Evolutionary conservation across 2,797 vertebrate genomes (phyloP), one percentile per base, ranked within the genome.

Genomic region (Sitta carolinensis): DNA sequence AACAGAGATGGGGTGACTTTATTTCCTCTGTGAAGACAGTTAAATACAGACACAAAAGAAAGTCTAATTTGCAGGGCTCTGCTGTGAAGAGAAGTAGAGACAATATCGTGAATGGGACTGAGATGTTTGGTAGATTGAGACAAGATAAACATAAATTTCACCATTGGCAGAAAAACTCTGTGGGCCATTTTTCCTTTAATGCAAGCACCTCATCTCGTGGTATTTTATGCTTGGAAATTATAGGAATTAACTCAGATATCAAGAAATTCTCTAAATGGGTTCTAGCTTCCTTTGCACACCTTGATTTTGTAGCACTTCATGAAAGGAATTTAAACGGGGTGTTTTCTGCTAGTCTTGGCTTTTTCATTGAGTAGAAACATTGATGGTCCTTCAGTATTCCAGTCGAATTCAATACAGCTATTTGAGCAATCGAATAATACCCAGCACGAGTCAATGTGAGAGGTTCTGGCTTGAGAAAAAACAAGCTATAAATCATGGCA

Each of bases 401-500:
- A 32, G 34, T 1, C 13, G 6, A 83, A 87, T 85, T 85, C 57
- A 64, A 32, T 75, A 43, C 10, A 64, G 22, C n/a, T 87, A 11
- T 85, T 74, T 81, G 42, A 77, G 36, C 34, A 61, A 58, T 32
- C 26, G 14, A 84, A 63, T 90, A 89, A 61, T 42, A 62, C 72
- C 73, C 50, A 85, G 38, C 5, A 2, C 36, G 68, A 87, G 40
- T 43, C 61, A 74, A 43, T 43, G 38, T 57, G 25, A 92, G 54
- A 64, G 27, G 36, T 51, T 70, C 70, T 83, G 72, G 30, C 42
- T 87, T 26, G 51, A 72, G 63, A 63, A 52, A 89, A 74, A 87
- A 83, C 59, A 93, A 80, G 52, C 40, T 40, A 74, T 47, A 91
- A 93, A 85, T 89, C 76, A 84, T 68, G 54, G 38, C 30, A 72